phyloP scores from a whole-genome alignment of 1,140 invertebrate species.

The Palaemon carinicauda region DNA sequence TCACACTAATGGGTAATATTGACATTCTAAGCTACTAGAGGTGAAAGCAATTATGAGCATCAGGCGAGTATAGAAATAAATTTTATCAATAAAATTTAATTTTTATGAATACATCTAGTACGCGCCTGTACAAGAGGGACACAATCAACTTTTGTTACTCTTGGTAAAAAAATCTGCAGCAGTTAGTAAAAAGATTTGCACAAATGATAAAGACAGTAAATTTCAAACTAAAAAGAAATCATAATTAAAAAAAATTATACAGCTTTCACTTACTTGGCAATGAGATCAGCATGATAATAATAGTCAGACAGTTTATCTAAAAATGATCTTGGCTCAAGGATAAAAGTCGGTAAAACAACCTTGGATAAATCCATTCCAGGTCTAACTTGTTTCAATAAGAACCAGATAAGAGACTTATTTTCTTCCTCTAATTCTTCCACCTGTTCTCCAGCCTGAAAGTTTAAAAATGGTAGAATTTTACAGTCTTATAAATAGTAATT shows the following conservation, averaged over 20 bases:
- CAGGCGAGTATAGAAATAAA: no score
- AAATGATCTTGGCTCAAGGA: slow-evolving; percentile 89
- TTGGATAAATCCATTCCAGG: slow-evolving; percentile 96
- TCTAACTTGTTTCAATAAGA: slow-evolving; percentile 90
- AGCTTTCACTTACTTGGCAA: slow-evolving; percentile 77
- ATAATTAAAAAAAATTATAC: background rate
- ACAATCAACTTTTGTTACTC: background rate
- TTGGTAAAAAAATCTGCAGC: no score
- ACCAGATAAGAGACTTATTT: slow-evolving; percentile 94
- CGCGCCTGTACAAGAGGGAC: no score
- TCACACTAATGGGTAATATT: no score
- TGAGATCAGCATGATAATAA: slow-evolving; percentile 91
- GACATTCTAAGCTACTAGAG: no score
- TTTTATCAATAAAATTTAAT: no score
- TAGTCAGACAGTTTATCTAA: slow-evolving; percentile 92
- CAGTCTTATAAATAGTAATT: no score
- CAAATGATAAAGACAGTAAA: background rate
- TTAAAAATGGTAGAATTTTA: no score
- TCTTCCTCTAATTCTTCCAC: slow-evolving; percentile 92
- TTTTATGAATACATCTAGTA: no score
- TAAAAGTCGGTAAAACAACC: slow-evolving; percentile 71
- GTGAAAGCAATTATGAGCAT: no score
- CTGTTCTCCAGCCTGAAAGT: slow-evolving; percentile 70
- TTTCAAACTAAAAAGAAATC: background rate
- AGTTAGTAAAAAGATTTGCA: background rate